Percentiles rank a stretch among this genome's conserved stretches.
Evolutionary conservation across 1,140 invertebrate species (phyloP).

Genomic region (Ips nitidus): DNA sequence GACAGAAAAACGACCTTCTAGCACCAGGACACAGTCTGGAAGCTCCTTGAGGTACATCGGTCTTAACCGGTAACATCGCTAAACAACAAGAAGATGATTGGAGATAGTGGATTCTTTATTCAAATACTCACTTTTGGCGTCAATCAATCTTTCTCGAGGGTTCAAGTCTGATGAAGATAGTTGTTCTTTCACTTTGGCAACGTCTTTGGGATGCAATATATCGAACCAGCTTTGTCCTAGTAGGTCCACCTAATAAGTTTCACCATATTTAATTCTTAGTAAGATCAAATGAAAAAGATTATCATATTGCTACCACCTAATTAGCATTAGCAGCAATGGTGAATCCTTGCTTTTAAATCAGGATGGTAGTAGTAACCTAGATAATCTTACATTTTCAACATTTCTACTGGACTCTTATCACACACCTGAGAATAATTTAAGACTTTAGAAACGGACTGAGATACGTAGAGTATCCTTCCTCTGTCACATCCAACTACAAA

Average conservation of each 20-base stretch:
- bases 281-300: not conserved
- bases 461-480: conserved; percentile 87
- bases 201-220: conserved; percentile 92
- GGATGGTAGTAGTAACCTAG: not conserved
- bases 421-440: conserved; percentile 82
- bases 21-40: conserved; percentile 83
- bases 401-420: not conserved
- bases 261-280: conserved; percentile 10
- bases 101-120: too few relatives aligned
- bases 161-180: conserved; percentile 87
- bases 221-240: conserved; percentile 93
- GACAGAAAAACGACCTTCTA: conserved; percentile 88
- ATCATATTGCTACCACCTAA: not conserved
- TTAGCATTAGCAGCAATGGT: not conserved
- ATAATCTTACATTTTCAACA: too few relatives aligned
- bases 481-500: conserved; percentile 93
- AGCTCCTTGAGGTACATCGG: conserved; percentile 74
- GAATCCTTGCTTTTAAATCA: not conserved
- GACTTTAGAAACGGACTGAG: conserved; percentile 83
- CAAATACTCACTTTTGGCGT: conserved; percentile 77
- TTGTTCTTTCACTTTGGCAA: conserved; percentile 94
- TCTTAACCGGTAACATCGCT: conserved; percentile 91
- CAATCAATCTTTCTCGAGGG: conserved; percentile 85
- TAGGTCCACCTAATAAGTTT: conserved; percentile 69
- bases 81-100: conserved; percentile 28